Evolutionary conservation across 2,888 invertebrate species (phyloP).

Genomic region (Cosmia trapezina): DNA sequence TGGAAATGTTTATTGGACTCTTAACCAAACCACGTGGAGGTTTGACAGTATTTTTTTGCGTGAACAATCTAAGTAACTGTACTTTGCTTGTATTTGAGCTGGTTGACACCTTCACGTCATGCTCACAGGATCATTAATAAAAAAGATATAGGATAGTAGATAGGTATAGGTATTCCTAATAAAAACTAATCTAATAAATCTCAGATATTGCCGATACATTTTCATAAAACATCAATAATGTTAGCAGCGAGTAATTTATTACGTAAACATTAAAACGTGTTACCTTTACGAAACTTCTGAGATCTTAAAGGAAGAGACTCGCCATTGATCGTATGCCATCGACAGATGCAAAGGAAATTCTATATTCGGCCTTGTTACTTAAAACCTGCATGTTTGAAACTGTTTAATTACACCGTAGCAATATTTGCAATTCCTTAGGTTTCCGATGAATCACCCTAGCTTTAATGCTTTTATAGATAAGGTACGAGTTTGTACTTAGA

Average conservation of each 20-base stretch:
- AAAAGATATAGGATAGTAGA: conserved; percentile 4
- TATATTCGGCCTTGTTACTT: conserved; percentile 41
- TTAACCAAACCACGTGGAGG: neutral
- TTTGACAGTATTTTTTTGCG: conserved; percentile 1
- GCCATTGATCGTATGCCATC: conserved; percentile 44
- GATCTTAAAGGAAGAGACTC: conserved; percentile 28
- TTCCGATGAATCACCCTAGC: conserved; percentile 46
- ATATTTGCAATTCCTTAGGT: conserved; percentile 35
- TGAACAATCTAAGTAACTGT: neutral
- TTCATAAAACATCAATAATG: conserved; percentile 43
- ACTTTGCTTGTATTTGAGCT: neutral
- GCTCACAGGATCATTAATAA: conserved; percentile 4
- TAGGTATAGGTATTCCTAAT: conserved; percentile 3
- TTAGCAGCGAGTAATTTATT: conserved; percentile 39
- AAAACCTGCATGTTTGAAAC: conserved; percentile 43
- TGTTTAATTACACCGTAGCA: conserved; percentile 42
- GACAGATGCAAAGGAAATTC: conserved; percentile 36
- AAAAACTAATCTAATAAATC: conserved; percentile 39
- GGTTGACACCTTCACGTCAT: neutral
- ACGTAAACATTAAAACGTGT: conserved; percentile 34
- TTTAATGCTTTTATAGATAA: neutral
- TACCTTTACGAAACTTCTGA: conserved; percentile 25
- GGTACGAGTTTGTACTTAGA: neutral
- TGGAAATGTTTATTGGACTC: conserved; percentile 8
- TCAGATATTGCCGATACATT: conserved; percentile 33